Base-by-base conservation (phyloP, 2,888 invertebrate species). In the Drosophila paramelanica region DNA sequence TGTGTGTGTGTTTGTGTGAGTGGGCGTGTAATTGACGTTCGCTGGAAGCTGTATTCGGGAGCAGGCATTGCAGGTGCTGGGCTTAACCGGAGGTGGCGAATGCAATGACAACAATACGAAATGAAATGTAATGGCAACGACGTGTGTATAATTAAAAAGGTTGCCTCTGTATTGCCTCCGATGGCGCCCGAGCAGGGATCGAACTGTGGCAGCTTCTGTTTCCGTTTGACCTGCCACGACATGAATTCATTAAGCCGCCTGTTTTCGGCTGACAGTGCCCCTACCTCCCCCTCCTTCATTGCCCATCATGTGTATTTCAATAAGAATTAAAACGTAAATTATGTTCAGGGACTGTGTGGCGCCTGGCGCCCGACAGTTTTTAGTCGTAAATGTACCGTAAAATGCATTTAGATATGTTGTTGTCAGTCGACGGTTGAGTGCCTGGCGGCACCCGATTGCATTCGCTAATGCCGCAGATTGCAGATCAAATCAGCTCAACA, bases 91-190 rank as follows among this genome's bases (percentile, higher is more conserved):
- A 36, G 36, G 52, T 38, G 58, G 33, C 38, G 57, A 50, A 50
- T 65, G 77, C 82, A 70, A 71, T 62, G 79, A 83, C 73, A 79
- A 85, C 86, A 82, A 82, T 78, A 64, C 78, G 51, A 73, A 86
- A 78, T 78, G 86, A 79, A 85, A 88, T 85, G 86, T 85, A 88
- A 84, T 88, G 83, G 80, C 71, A 71, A 68, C 83, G 83, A 84
- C 88, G 88, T 84, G 84, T 85, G 80, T 85, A 80, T 84, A 84
- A 88, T 84, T 84, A 88, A 84, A 88, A 85, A 47, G 53, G 43
- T 49, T 43, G 17, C 41, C 46, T 10, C 46, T 10, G 31, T 25
- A 8, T 27, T 41, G 25, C 7, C 6, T 58, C 36, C 59, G 39
- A 38, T 51, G 4, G 38, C 13, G 42, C 27, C 50, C 47, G 33